Percentiles rank a stretch among this genome's conserved stretches.
phyloP scores from a whole-genome alignment of 1,140 invertebrate species.

The Oscheius sp. region DNA sequence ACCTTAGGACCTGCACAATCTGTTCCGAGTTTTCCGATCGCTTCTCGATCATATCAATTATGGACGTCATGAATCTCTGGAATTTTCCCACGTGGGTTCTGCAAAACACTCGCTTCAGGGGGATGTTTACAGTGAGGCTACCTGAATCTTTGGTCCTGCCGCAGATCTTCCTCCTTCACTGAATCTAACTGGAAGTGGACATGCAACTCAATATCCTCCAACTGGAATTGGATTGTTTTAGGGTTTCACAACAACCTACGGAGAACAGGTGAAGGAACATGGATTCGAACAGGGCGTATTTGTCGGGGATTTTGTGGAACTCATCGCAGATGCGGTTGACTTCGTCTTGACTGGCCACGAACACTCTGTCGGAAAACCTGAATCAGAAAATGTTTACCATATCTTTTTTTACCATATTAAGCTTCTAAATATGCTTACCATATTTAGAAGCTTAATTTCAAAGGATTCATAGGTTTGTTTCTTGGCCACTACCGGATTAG shows the following conservation, averaged over 20 bases:
- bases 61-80: conserved; percentile 53
- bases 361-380: background rate
- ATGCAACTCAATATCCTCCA: conserved; percentile 53
- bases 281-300: conserved; percentile 49
- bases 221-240: conserved; percentile 35
- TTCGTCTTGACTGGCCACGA: conserved; percentile 5
- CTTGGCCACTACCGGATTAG: too few species aligned
- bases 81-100: conserved; percentile 59
- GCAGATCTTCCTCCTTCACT: conserved; percentile 46
- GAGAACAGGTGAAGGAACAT: conserved; percentile 53
- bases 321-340: conserved; percentile 32
- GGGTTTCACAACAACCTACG: conserved; percentile 31
- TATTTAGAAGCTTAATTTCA: too few species aligned
- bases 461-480: too few species aligned
- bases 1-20: conserved; percentile 51
- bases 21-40: conserved; percentile 52
- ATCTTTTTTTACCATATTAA: too few species aligned
- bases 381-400: too few species aligned
- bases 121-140: background rate
- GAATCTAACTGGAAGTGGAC: conserved; percentile 49
- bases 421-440: too few species aligned
- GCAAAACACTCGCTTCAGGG: background rate
- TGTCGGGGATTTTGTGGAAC: conserved; percentile 52
- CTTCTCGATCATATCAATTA: conserved; percentile 51
- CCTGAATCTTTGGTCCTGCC: conserved; percentile 44